Conservation (phyloP, 2,113 vertebrate genomes). For the Petroica traversi region DNA sequence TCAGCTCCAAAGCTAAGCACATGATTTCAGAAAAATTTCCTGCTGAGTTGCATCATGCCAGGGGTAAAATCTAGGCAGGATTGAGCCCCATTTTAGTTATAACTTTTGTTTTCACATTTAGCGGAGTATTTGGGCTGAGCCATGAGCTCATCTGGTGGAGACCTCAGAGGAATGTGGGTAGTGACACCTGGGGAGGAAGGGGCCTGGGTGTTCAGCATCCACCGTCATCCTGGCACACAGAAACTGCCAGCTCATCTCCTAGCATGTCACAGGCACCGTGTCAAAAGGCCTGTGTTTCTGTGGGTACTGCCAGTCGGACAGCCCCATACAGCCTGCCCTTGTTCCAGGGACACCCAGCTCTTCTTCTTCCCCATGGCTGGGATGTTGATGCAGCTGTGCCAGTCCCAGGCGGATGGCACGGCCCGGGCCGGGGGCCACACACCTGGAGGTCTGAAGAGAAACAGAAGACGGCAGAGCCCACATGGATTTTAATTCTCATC, state of each 20-base stretch:
- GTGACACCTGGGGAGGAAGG: not conserved
- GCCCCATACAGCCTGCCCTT: slow-evolving; percentile 34
- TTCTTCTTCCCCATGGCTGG: slow-evolving; percentile 14
- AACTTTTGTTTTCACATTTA: not conserved
- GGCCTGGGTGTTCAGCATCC: not conserved
- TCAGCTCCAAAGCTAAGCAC: not conserved
- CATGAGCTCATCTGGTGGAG: not conserved
- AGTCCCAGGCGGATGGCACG: not conserved
- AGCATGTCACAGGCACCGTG: not conserved
- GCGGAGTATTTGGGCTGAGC: not conserved
- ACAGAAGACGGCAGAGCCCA: not conserved
- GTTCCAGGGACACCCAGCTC: not conserved
- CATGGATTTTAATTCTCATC: not conserved
- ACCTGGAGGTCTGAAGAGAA: slow-evolving; percentile 25
- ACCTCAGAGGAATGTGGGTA: not conserved
- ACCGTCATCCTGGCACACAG: not conserved
- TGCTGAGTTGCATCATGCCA: not conserved
- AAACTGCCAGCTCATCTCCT: slow-evolving; percentile 19
- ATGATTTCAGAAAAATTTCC: not conserved
- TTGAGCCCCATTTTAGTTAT: not conserved
- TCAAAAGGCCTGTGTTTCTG: not conserved
- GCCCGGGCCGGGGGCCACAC: not conserved
- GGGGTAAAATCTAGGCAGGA: not conserved
- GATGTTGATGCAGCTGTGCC: slow-evolving; percentile 45
- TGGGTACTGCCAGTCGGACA: not conserved